These are phyloP conservation scores for Agapetus fuscipes DNA, from an alignment of 2,888 invertebrate genomes.

Conservation along the genomic window DNA sequence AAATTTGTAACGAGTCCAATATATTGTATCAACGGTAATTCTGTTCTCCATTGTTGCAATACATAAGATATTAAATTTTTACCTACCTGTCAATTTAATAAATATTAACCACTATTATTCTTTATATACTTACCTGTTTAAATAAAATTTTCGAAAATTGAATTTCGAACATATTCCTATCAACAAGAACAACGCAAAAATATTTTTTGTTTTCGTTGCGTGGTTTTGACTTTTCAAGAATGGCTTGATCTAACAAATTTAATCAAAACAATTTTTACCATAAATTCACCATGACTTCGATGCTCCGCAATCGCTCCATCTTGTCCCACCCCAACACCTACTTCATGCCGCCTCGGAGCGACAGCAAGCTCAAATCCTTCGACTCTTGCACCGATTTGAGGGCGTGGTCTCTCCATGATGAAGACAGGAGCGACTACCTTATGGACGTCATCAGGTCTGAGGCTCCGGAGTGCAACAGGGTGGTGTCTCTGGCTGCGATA, in stretches of 20 bases:
- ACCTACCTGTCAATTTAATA: no score
- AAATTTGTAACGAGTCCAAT: no score
- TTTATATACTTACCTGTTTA: background rate
- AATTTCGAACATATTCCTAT: background rate
- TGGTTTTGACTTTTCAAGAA: no score
- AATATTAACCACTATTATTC: background rate
- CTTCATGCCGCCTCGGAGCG: conserved; percentile 5
- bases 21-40: no score
- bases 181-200: no score
- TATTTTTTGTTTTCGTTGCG: no score
- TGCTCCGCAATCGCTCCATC: no score
- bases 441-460: conserved; percentile 7
- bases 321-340: conserved; percentile 8
- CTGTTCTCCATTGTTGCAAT: no score
- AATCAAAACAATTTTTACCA: no score
- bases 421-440: conserved; percentile 10
- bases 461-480: background rate
- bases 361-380: conserved; percentile 8
- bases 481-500: background rate
- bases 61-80: no score
- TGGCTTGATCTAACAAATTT: no score
- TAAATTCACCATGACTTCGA: no score
- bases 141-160: background rate
- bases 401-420: conserved; percentile 14
- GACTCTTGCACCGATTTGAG: conserved; percentile 13